Base-by-base conservation (phyloP, 1,140 invertebrate species). In the Sarcophaga peregrina region DNA sequence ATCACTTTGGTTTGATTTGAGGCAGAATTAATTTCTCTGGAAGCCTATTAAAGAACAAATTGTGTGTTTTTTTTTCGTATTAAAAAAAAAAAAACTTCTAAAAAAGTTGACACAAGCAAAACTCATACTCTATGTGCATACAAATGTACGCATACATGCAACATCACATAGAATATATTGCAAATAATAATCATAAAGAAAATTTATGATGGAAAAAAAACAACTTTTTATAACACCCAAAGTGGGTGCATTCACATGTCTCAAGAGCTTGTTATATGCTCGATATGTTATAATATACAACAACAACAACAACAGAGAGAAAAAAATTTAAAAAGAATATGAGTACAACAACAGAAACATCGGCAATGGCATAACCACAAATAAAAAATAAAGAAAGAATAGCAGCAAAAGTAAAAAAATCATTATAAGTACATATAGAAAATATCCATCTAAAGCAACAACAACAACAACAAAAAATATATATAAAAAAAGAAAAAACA, bases 201-300 rank as follows among this genome's bases (percentile, higher is more conserved):
- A 46, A 74, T 74, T 15, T 74, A 15, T 47, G 17, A 47, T n/a
- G 45, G 11, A 45, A 76, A 76, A 15, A 76, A 48, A 8, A 76
- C 45, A 78, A 78, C 6, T 45, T 78, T 72, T 76, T 48, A 46
- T 48, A 78, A 78, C 75, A 78, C 75, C 75, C 87, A 89, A 89
- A 89, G 88, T 89, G 88, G 88, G 88, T 89, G 88, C 88, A 88
- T 89, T 89, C 88, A 89, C 88, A 89, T 89, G 88, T 89, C 88
- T 89, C 88, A 89, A 89, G 88, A 88, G 88, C 88, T 89, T 89
- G 88, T 89, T 89, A 89, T 89, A 88, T 87, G 88, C 88, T 89
- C 88, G 86, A 89, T 89, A 89, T 88, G 83, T 84, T 83, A 76
- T 84, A 74, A 52, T 86, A 75, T 81, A 78, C 82, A 84, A 82